Evolutionary conservation across 2,113 vertebrate genomes (phyloP).

Genomic region (Amblyopsis rosae): DNA sequence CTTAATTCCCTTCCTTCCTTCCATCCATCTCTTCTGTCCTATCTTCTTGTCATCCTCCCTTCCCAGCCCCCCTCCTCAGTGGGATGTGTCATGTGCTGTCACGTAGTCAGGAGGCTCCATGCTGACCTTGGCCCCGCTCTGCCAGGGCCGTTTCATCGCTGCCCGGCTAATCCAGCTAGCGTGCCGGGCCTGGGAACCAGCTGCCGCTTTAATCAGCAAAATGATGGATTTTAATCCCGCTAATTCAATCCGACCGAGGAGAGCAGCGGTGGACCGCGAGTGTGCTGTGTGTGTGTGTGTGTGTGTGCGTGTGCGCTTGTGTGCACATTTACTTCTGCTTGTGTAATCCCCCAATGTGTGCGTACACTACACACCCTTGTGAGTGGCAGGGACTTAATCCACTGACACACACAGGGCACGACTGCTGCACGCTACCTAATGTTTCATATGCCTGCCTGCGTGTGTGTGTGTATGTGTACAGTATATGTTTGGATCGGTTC

Average conservation of each 20-base stretch:
- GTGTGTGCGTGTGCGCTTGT: background rate
- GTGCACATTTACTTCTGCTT: background rate
- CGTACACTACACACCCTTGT: no score
- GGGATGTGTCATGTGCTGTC: constrained; percentile 46
- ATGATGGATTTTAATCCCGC: constrained; percentile 66
- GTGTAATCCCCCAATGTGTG: background rate
- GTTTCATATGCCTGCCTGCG: background rate
- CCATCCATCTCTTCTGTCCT: background rate
- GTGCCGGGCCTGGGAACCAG: constrained; percentile 54
- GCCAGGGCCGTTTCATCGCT: constrained; percentile 39
- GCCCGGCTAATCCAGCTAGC: constrained; percentile 56
- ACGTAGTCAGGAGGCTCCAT: constrained; percentile 41
- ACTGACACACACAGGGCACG: background rate
- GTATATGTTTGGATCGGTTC: background rate
- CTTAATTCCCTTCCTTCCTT: background rate
- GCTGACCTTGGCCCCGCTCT: constrained; percentile 67
- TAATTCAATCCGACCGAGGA: constrained; percentile 44
- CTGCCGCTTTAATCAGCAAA: constrained; percentile 68
- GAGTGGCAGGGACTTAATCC: background rate
- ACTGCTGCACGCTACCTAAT: no score
- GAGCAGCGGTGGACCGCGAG: constrained; percentile 15
- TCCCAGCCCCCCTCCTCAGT: constrained; percentile 10
- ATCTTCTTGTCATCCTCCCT: background rate
- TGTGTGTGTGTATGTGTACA: constrained; percentile 7
- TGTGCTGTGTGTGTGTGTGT: constrained; percentile 6